Conservation (phyloP, 2,888 invertebrate genomes). For the Cataglyphis altisquamis region DNA sequence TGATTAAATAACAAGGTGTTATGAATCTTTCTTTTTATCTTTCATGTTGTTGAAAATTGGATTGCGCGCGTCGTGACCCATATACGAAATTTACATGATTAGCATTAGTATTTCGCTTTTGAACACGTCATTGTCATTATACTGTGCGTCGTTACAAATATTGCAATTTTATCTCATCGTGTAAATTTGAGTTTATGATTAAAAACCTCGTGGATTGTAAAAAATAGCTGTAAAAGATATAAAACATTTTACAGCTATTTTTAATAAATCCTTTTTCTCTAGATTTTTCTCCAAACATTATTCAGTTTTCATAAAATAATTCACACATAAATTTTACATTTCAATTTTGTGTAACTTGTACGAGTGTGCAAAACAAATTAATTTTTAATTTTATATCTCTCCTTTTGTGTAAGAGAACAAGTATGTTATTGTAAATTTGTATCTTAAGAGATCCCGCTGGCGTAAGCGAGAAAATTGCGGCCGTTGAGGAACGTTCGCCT, state of each 20-base stretch:
- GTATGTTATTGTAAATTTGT: not conserved
- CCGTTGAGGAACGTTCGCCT: not conserved
- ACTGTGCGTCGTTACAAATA: not conserved
- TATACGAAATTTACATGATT: not conserved
- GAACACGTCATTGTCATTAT: not conserved
- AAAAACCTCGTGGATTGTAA: not conserved
- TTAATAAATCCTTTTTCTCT: not conserved
- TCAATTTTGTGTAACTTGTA: not conserved
- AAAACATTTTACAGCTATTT: not conserved
- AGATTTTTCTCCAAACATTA: not conserved
- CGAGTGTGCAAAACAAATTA: no score
- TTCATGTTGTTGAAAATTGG: slow-evolving; percentile 58
- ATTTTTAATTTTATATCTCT: not conserved
- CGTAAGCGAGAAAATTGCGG: not conserved
- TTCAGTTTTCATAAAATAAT: not conserved
- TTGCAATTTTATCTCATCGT: not conserved
- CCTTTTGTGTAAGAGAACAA: not conserved
- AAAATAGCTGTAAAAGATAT: not conserved
- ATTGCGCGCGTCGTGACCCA: not conserved
- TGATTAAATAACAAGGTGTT: slow-evolving; percentile 77
- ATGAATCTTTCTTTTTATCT: slow-evolving; percentile 63
- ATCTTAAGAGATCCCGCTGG: not conserved
- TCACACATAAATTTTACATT: not conserved
- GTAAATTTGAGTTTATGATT: slow-evolving; percentile 1
- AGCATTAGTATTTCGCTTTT: not conserved